These are phyloP conservation scores for Tolmerus cingulatus DNA, from an alignment of 2,888 invertebrate species.

Conservation along the genomic window DNA sequence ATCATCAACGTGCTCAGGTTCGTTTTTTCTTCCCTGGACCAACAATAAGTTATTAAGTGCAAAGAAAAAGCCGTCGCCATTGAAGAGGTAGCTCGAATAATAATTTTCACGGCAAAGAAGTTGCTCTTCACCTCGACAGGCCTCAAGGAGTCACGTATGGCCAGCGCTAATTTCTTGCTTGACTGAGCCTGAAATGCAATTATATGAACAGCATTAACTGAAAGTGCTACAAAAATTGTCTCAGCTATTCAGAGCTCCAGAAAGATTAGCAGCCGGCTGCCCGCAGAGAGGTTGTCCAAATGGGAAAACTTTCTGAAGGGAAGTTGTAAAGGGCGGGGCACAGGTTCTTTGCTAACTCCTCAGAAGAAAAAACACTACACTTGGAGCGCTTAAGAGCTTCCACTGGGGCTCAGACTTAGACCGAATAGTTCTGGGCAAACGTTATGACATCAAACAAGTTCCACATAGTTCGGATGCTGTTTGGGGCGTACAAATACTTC, in stretches of 20 bases:
- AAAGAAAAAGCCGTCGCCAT: background rate
- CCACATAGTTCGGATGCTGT: background rate
- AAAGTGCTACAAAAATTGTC: conserved; percentile 14
- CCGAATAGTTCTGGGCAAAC: conserved; percentile 2
- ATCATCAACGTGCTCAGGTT: background rate
- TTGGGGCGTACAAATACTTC: background rate
- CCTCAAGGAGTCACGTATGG: conserved; percentile 11
- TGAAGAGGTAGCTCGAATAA: background rate
- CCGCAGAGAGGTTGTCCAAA: background rate
- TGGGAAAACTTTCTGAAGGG: background rate
- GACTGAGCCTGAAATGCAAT: conserved; percentile 8
- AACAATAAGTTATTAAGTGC: conserved; percentile 1
- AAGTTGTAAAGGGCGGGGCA: background rate
- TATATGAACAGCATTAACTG: conserved; percentile 6
- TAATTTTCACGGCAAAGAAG: background rate
- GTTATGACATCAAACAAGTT: background rate
- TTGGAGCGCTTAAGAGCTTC: background rate
- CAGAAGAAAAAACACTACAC: background rate
- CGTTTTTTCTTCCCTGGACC: background rate
- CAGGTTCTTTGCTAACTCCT: background rate
- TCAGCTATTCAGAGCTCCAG: background rate
- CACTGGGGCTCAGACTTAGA: background rate
- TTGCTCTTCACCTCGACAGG: background rate
- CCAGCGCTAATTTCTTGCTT: conserved; percentile 1
- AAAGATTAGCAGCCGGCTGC: background rate